Base-by-base conservation (phyloP, 2,888 invertebrate species). In the Phrixothrix hirtus region DNA sequence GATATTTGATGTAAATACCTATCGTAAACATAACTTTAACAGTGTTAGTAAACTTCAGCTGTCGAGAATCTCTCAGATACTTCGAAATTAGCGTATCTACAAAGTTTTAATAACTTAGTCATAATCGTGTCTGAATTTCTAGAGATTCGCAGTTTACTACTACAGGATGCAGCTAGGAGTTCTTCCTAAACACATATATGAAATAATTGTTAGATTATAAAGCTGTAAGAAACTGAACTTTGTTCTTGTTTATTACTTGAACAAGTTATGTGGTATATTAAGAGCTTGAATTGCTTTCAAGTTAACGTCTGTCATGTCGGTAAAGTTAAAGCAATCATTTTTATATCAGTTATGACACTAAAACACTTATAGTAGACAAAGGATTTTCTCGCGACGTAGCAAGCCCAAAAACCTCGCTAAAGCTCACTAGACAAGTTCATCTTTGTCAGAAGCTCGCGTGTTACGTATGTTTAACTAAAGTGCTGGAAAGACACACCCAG, bases 401-500 rank as follows among this genome's bases (percentile, higher is more conserved):
- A 58, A 51, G 49, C 57, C 45, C 50, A 57, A 57, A 61, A 59
- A 61, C 58, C 60, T 55, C 53, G 35, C 37, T 48, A 58, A 63
- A 63, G 57, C 59, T 51, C 57, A 59, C 55, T 37, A 61, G 59
- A 62, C 62, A 63, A 58, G 57, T 60, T 62, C 61, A 57, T 63
- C 60, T 59, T 55, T 55, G 61, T 59, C 57, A 57, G 57, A 58
- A 58, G 59, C 50, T 65, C 60, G 66, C 65, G 64, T 63, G 65
- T 50, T 47, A 51, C 54, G 57, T 62, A 62, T 63, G 63, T 63
- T 61, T 62, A 59, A 61, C 58, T 64, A 68, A 67, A 68, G 64
- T 65, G 65, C 63, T 60, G 62, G 62, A 49, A 58, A 61, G 66
- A 65, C 69, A 67, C 69, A 69, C 69, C 69, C 66, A 65, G 69